Evolutionary conservation across 2,113 vertebrate species (phyloP), one percentile per base, ranked within the genome.

Genomic region (Sebastes schlegelii): DNA sequence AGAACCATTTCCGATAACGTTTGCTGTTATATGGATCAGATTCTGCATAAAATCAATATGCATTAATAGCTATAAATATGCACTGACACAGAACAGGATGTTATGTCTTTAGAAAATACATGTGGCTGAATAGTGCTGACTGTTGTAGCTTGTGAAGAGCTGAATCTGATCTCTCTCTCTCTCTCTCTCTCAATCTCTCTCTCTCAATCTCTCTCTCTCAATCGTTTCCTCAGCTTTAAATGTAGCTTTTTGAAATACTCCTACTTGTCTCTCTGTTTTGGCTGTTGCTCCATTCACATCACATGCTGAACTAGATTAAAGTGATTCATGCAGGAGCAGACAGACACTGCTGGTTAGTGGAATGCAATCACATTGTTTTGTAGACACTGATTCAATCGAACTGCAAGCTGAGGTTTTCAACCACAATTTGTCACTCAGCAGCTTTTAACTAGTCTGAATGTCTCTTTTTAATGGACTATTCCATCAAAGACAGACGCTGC

Each of bases 331-430:
- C 26, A 45, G 79, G 75, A 67, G 79, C 76, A 82, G 75, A 80
- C 76, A 66, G 75, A 80, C 76, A 66, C 58, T 19, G 83, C 77
- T 48, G 86, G 72, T 65, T 64, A 14, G 71, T 23, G 80, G 68
- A 87, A 86, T 78, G 74, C 48, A 73, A 79, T 77, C 48, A 57
- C 77, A 82, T 21, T 77, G 74, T 85, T 85, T 51, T 62, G 77
- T 17, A 68, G 40, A 49, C 77, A 58, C 34, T 26, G 74, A 79
- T 26, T 70, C 67, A 74, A 85, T 81, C 21, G 0, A 85, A 89
- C 67, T 43, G 79, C 61, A 79, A 83, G 63, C 19, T 43, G 55
- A 64, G 49, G 9, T 51, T 73, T 81, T 79, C 11, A 0, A 26
- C 71, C 46, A 19, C 70, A 45, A 3, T 49, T 42, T 77, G 26